Evolutionary conservation across 2,113 vertebrate genomes (phyloP), one percentile per base, ranked within the genome.

Genomic region (Poecilia latipinna): DNA sequence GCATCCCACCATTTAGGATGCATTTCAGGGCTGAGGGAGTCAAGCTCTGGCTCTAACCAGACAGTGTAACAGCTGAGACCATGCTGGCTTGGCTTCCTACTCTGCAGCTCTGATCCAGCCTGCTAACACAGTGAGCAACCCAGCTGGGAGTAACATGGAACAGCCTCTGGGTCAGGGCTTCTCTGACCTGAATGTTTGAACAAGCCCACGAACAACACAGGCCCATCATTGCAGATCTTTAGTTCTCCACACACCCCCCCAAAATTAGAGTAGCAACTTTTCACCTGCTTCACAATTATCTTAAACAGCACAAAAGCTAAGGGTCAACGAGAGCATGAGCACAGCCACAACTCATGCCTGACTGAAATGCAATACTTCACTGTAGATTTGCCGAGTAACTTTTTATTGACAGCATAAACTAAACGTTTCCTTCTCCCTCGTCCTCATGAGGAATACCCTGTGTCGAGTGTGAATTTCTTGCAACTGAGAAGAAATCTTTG

Each of bases 361-460:
- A 57, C 61, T 39, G 37, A 63, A 26, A 85, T 1, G 51, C 79
- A 76, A 75, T 79, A 57, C 72, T 29, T 70, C 74, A 71, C 67
- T 64, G 70, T 29, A 67, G 72, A 84, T 87, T 72, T 82, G 74
- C 79, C n/a, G 74, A 89, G 89, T 85, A 82, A 62, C 68, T 91
- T 88, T 81, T 81, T 78, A 93, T 91, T 88, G 87, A 89, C 86
- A 63, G 70, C 77, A 87, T 88, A 60, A 66, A 91, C 74, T 62
- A 70, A 83, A 82, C 79, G 67, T 86, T 73, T 77, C 84, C 84
- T 67, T 68, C 78, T 82, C 87, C 90, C 88, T 87, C 86, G 86
- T 93, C 91, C 89, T 91, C 86, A 93, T 92, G 89, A 89, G 82
- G 84, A 86, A 87, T 88, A 92, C 89, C 82, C 88, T 90, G 81